phyloP scores from a whole-genome alignment of 1,140 invertebrate genomes.

The Temnothorax curvispinosus region DNA sequence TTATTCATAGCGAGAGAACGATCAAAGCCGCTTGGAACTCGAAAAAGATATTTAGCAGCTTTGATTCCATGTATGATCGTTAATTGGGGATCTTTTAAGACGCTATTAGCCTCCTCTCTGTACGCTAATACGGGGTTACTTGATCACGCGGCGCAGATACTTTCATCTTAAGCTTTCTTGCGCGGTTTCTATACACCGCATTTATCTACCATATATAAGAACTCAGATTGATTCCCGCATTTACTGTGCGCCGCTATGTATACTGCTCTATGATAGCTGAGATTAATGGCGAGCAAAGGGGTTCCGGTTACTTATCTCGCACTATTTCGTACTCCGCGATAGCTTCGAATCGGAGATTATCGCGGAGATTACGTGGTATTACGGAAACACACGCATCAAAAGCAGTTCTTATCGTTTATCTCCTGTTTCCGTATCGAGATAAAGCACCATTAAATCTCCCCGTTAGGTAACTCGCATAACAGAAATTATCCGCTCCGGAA shows the following conservation, averaged over 20 bases:
- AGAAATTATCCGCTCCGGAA: neutral
- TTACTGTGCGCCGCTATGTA: slow-evolving; percentile 12
- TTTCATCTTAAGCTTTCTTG: slow-evolving; percentile 5
- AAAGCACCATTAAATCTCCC: neutral
- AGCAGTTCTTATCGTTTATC: neutral
- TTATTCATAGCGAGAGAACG: neutral
- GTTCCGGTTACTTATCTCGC: slow-evolving; percentile 20
- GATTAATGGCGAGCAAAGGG: slow-evolving; percentile 47
- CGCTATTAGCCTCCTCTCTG: neutral
- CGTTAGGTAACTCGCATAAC: neutral
- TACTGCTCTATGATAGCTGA: slow-evolving; percentile 32
- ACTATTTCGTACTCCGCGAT: slow-evolving; percentile 3
- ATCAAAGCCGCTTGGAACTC: neutral
- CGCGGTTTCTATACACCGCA: neutral
- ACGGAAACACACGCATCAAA: slow-evolving; percentile 30
- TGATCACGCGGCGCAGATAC: neutral
- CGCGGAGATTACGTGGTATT: slow-evolving; percentile 34
- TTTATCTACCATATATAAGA: slow-evolving; percentile 7
- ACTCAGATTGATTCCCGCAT: slow-evolving; percentile 39
- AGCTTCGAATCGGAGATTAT: slow-evolving; percentile 28
- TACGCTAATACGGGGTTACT: slow-evolving; percentile 4
- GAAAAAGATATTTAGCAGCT: neutral
- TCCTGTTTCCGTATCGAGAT: slow-evolving; percentile 21
- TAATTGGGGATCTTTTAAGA: neutral
- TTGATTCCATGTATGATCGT: neutral